Percentiles rank a stretch among this genome's conserved stretches.
phyloP scores from a whole-genome alignment of 2,797 vertebrate genomes.

The Centroberyx gerrardi region DNA sequence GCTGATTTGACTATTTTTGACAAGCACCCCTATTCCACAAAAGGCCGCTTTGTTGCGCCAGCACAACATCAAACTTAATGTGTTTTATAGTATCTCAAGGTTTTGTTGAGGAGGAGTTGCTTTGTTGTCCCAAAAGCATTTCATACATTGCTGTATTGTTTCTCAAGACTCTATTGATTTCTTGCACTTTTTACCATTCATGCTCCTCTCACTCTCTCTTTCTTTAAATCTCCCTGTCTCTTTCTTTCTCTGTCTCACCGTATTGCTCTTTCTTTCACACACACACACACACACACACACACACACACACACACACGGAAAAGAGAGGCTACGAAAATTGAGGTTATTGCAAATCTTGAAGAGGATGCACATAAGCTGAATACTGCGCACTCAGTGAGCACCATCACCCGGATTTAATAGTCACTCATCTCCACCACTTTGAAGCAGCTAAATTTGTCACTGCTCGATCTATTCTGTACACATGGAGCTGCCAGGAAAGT shows the following conservation, averaged over 20 bases:
- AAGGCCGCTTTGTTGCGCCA: slow-evolving; percentile 40
- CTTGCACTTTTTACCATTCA: slow-evolving; percentile 28
- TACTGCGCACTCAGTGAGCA: slow-evolving; percentile 53
- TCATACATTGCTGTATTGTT: slow-evolving; percentile 51
- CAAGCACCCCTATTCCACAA: background rate
- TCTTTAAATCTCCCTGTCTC: slow-evolving; percentile 43
- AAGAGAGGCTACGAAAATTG: slow-evolving; percentile 20
- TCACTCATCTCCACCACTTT: slow-evolving; percentile 61
- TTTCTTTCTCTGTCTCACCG: background rate
- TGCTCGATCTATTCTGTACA: slow-evolving; percentile 50
- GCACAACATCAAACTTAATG: slow-evolving; percentile 9
- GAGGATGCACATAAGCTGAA: slow-evolving; percentile 60
- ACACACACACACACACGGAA: slow-evolving; percentile 4
- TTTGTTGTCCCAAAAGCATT: slow-evolving; percentile 35
- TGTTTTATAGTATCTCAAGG: slow-evolving; percentile 33
- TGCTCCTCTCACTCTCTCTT: slow-evolving; percentile 30
- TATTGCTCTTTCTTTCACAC: background rate
- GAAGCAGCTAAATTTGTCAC: slow-evolving; percentile 67
- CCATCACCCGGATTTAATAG: slow-evolving; percentile 68
- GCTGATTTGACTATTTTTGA: too few species aligned
- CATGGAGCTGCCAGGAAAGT: slow-evolving; percentile 43
- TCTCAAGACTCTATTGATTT: slow-evolving; percentile 49
- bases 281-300: slow-evolving; percentile 1
- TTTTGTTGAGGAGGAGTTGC: slow-evolving; percentile 36
- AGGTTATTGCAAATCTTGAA: slow-evolving; percentile 57